Base-by-base conservation (phyloP, 2,888 invertebrate genomes). In the Xestia rhomboidea region DNA sequence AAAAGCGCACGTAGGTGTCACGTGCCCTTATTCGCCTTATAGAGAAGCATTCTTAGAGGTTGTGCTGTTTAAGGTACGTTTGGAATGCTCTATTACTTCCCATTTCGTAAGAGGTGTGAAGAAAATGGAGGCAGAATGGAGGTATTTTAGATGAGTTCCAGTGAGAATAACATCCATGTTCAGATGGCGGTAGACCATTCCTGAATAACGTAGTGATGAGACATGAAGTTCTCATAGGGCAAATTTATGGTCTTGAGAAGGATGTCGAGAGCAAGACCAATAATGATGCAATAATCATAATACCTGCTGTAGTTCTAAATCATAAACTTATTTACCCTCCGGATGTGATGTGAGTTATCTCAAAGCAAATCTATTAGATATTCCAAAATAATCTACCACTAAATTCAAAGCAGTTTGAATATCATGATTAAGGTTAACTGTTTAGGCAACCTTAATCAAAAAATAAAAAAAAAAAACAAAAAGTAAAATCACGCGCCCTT, bases 401-500 rank as follows among this genome's bases (percentile, higher is more conserved):
- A 57, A 70, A 82, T 46, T 72, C 21, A 69, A 67, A 46, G 7
- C 63, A 63, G 51, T 67, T 27, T 49, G 7, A 63, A 77, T 64
- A n/a, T n/a, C n/a, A n/a, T n/a, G n/a, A n/a, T n/a, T n/a, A n/a
- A n/a, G n/a, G n/a, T n/a, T n/a, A n/a, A n/a, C n/a, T n/a, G n/a
- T n/a, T n/a, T n/a, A 27, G 27, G n/a, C 57, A 54, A 77, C 63
- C 68, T 67, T 66, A 78, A 62, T 60, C 41, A 34, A 78, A 38
- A 75, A 69, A 69, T 63, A 84, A 83, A 75, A 69, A 60, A 41
- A 68, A n/a, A 30, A 79, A 79, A 77, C 73, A 67, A 63, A 80
- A 71, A 57, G 46, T 80, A 78, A 82, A 74, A 78, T 84, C 90
- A 91, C 82, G 90, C 79, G 88, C 85, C 87, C 87, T 85, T 85